Base-by-base conservation (phyloP, 2,888 invertebrate species). In the Dichetophora obliterata region DNA sequence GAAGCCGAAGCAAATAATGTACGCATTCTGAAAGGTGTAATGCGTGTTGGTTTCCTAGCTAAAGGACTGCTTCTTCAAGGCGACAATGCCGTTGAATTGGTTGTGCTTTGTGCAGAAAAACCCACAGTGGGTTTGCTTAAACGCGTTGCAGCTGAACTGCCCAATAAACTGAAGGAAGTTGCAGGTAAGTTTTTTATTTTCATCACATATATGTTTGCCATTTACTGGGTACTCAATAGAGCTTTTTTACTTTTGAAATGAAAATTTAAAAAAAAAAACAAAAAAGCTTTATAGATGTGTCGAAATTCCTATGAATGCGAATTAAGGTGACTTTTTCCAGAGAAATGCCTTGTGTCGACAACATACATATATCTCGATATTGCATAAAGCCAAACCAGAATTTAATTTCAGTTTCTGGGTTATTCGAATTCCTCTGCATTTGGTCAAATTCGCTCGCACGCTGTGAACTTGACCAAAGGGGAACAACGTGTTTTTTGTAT, bases 81-180 rank as follows among this genome's bases (percentile, higher is more conserved):
- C 6, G 98, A 99, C 90, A 93, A 93, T 80, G 93, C 93, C 85
- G 97, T 99, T 76, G 94, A 97, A 83, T 91, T 99, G 80, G 98
- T 99, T 52, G 97, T 99, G 75, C 91, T 99, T 76, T 98, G 98
- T 89, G 95, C 96, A 77, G 97, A 97, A 89, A 96, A 97, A 83
- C 99, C 99, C 78, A 98, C 98, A 74, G 89, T 93, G 87, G 93
- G 95, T 69, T 91, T 98, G 82, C 91, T 99, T 79, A 94, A 96
- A 87, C 93, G 96, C 83, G 96, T 98, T 27, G 95, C 95, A 50
- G 93, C 94, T 82, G 93, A 95, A 85, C 91, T 98, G 86, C 97
- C 97, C 0, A 91, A 92, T 76, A 95, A 97, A 84, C 91, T 98
- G 79, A 93, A 92, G 84, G 90, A 90, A 82, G 93, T 95, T 27